Evolutionary conservation across 2,113 vertebrate species (phyloP), one percentile per base, ranked within the genome.

Genomic region (Thamnaconus septentrionalis): DNA sequence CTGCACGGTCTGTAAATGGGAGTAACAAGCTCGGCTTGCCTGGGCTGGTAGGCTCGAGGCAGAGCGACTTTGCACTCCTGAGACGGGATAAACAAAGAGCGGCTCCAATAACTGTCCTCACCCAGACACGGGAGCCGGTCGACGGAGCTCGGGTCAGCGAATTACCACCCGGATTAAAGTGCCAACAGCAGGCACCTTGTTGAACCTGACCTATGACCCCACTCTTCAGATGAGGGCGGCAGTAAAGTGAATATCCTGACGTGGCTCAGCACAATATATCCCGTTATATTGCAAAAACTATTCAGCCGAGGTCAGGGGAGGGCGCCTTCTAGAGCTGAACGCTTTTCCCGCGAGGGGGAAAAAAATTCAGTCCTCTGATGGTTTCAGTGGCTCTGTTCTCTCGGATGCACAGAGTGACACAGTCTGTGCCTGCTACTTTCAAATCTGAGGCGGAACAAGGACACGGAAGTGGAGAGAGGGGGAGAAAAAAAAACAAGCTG

Each of bases 1-100:
- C 69, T 67, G 64, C 79, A 51, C 68, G 51, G 67, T 77, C 41
- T 11, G 72, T 80, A 84, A 80, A 85, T 62, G 74, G 18, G 50
- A 77, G 61, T 66, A 78, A 75, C 66, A 62, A 61, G 45, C 66
- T 66, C 0, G 5, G 66, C 54, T 54, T 11, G 64, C 48, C 51
- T 70, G 53, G 11, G 59, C 65, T 56, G 64, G 70, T 68, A 41
- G 66, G 58, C 18, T 31, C 7, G 59, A 67, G 18, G 60, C 42
- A 61, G 65, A 70, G 63, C 51, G 18, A 48, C 58, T 56, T 3
- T 43, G 59, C 53, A 59, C 62, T n/a, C 58, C 7, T 11, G 50
- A 0, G 11, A 54, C 50, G 3, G 11, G 0, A 12, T 41, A n/a
- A 56, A 12, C 42, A 45, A 7, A 39, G n/a, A 65, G 44, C 4